Conservation (phyloP, 1,140 invertebrate genomes). For the Tribolium castaneum region DNA sequence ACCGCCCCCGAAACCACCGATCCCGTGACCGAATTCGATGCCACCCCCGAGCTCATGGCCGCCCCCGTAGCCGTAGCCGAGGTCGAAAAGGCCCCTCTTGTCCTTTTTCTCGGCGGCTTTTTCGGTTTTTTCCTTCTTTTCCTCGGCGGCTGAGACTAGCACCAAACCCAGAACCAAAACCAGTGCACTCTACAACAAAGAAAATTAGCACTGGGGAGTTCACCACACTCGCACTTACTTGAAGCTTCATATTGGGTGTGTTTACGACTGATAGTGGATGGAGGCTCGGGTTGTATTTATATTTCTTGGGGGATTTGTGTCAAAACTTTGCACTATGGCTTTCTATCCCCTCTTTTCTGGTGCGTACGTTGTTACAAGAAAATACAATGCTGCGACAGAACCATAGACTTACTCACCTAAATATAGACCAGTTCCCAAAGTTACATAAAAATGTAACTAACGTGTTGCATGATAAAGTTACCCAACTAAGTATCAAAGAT, state of each 20-base stretch:
- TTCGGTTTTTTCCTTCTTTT: constrained; percentile 54
- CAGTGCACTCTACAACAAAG: constrained; percentile 51
- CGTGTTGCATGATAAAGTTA: constrained; percentile 36
- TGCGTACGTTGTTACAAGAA: neutral
- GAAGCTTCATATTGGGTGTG: constrained; percentile 49
- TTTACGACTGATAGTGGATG: constrained; percentile 50
- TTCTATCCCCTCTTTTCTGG: constrained; percentile 42
- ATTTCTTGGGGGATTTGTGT: constrained; percentile 41
- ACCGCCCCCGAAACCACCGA: constrained; percentile 41
- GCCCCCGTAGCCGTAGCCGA: constrained; percentile 57
- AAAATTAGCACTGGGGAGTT: neutral
- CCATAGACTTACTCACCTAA: neutral
- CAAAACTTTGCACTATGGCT: constrained; percentile 44
- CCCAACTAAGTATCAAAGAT: constrained; percentile 9
- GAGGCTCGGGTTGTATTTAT: constrained; percentile 46
- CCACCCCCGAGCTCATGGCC: constrained; percentile 44
- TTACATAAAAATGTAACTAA: constrained; percentile 43
- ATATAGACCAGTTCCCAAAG: constrained; percentile 18
- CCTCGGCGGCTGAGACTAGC: constrained; percentile 48
- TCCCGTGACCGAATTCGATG: constrained; percentile 33
- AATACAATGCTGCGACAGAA: constrained; percentile 19
- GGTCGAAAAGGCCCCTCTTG: constrained; percentile 61
- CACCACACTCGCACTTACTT: constrained; percentile 47
- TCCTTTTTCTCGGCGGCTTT: constrained; percentile 58
- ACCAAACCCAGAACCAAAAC: constrained; percentile 54